Conservation (phyloP, 2,888 invertebrate genomes). For the Zygaena filipendulae region DNA sequence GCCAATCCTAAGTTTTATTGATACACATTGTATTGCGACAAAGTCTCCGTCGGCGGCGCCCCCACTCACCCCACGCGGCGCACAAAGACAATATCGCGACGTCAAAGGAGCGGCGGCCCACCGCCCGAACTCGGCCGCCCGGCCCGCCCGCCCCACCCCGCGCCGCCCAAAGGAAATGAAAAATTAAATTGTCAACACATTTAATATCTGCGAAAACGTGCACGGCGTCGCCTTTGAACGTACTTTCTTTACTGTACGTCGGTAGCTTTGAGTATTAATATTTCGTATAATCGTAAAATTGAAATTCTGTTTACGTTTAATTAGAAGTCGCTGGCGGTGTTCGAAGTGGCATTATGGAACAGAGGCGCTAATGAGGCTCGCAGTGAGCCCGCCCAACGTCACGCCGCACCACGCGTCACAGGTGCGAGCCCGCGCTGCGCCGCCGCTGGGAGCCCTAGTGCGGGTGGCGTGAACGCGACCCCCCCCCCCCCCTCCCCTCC, state of each 20-base stretch:
- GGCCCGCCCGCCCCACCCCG: slow-evolving; percentile 31
- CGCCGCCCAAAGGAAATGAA: slow-evolving; percentile 61
- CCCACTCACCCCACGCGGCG: slow-evolving; percentile 59
- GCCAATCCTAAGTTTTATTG: slow-evolving; percentile 71
- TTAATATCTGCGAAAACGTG: slow-evolving; percentile 70
- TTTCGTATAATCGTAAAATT: slow-evolving; percentile 57
- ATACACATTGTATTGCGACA: slow-evolving; percentile 71
- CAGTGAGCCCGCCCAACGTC: slow-evolving; percentile 54
- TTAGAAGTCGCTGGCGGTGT: slow-evolving; percentile 54
- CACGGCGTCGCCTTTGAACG: slow-evolving; percentile 63
- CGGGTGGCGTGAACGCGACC: slow-evolving; percentile 21
- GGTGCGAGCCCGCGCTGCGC: too few relatives aligned
- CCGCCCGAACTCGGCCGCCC: slow-evolving; percentile 40
- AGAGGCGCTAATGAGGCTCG: slow-evolving; percentile 64
- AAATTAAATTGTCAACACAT: slow-evolving; percentile 71
- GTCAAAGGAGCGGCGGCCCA: slow-evolving; percentile 59
- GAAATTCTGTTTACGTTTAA: slow-evolving; percentile 65
- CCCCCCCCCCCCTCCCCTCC: slow-evolving; percentile 31
- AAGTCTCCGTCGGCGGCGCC: slow-evolving; percentile 61
- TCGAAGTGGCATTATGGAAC: slow-evolving; percentile 64
- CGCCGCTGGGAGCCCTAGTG: slow-evolving; percentile 53
- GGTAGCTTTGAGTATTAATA: slow-evolving; percentile 62
- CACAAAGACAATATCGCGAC: slow-evolving; percentile 70
- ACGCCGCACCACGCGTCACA: slow-evolving; percentile 36
- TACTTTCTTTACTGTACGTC: slow-evolving; percentile 53